Conservation (phyloP, 2,888 invertebrate genomes). For the Acleris laterana region DNA sequence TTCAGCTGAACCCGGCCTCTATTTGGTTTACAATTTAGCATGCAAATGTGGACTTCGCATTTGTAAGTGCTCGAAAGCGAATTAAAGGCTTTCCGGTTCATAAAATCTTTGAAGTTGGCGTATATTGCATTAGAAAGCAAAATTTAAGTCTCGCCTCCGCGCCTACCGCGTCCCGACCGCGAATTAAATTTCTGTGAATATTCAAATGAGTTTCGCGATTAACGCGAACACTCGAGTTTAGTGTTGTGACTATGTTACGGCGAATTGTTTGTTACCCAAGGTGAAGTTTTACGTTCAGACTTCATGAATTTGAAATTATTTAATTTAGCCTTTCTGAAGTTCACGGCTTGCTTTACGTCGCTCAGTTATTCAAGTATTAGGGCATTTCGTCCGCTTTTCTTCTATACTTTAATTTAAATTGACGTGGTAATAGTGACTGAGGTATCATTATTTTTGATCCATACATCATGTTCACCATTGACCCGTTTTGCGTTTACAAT, state of each 20-base stretch:
- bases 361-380: not conserved
- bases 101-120: constrained; percentile 56
- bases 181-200: constrained; percentile 62
- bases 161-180: constrained; percentile 45
- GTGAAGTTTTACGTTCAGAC: constrained; percentile 49
- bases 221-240: constrained; percentile 57
- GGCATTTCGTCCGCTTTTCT: too few species aligned
- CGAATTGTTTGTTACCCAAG: constrained; percentile 55
- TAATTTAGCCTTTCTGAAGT: constrained; percentile 18
- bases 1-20: constrained; percentile 52
- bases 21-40: constrained; percentile 73
- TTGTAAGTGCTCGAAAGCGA: constrained; percentile 62
- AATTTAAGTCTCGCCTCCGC: constrained; percentile 49
- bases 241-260: constrained; percentile 49
- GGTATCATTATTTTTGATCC: too few species aligned
- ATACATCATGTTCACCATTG: too few species aligned
- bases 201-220: constrained; percentile 67
- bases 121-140: constrained; percentile 59
- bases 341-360: not conserved
- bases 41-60: constrained; percentile 68
- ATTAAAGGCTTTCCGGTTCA: constrained; percentile 62
- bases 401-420: too few species aligned
- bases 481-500: too few species aligned
- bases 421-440: too few species aligned
- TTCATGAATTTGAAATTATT: constrained; percentile 32